phyloP scores from a whole-genome alignment of 2,113 vertebrate species.

The Malurus alboscapulatus region DNA sequence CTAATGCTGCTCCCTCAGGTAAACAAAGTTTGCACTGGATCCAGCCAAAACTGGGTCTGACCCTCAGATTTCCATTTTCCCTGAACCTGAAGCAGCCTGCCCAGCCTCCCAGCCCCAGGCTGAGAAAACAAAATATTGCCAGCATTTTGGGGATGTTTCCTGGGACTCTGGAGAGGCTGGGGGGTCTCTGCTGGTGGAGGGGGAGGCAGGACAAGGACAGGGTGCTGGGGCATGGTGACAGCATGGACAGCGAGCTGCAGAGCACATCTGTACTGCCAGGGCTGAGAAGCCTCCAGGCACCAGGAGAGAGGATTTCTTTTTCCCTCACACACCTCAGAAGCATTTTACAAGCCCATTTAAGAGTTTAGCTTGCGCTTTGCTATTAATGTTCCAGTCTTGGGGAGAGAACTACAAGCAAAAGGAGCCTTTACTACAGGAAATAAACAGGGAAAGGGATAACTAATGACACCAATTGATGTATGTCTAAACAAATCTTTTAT shows the following conservation, averaged over 20 bases:
- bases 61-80: not conserved
- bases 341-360: not conserved
- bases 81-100: not conserved
- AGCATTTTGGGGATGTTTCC: accelerated
- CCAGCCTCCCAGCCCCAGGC: not conserved
- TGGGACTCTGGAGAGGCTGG: not conserved
- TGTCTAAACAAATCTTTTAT: slow-evolving; percentile 51
- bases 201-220: not conserved
- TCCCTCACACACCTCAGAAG: not conserved
- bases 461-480: slow-evolving; percentile 13
- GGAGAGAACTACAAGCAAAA: not conserved
- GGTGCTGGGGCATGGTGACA: not conserved
- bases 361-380: not conserved
- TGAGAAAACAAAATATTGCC: accelerated
- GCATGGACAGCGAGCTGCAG: not conserved
- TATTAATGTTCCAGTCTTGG: not conserved
- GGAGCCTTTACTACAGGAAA: slow-evolving; percentile 25
- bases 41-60: not conserved
- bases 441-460: not conserved
- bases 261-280: accelerated
- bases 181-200: not conserved
- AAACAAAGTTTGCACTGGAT: not conserved
- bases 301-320: not conserved
- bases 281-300: not conserved
- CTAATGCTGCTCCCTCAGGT: not conserved